phyloP scores from a whole-genome alignment of 2,888 invertebrate species.

The Trichacis sp. region DNA sequence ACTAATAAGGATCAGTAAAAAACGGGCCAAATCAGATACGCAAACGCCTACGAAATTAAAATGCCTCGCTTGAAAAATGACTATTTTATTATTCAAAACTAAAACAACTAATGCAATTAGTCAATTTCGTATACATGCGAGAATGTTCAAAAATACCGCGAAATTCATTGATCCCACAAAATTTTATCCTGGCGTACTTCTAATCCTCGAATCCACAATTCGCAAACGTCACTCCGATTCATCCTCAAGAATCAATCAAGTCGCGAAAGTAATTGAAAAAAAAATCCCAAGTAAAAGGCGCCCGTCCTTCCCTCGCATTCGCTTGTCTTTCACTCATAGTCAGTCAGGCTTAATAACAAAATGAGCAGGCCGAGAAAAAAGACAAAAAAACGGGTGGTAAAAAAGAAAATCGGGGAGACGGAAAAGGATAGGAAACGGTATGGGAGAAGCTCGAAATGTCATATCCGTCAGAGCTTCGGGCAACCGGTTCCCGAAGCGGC shows the following conservation, averaged over 20 bases:
- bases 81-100: too few relatives aligned
- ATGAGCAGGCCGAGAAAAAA: conserved; percentile 34
- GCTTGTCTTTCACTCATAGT: conserved; percentile 36
- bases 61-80: too few relatives aligned
- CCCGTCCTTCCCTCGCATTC: conserved; percentile 16
- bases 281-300: conserved; percentile 20
- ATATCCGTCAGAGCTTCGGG: conserved; percentile 61
- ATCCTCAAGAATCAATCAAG: conserved; percentile 14
- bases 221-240: too few relatives aligned
- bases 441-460: conserved; percentile 63
- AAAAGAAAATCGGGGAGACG: conserved; percentile 18
- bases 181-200: too few relatives aligned
- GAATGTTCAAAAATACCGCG: too few relatives aligned
- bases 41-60: too few relatives aligned
- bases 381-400: conserved; percentile 39
- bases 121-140: too few relatives aligned
- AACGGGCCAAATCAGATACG: too few relatives aligned
- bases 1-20: too few relatives aligned
- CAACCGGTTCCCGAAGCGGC: conserved; percentile 30
- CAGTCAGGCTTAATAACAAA: conserved; percentile 33
- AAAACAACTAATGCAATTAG: too few relatives aligned
- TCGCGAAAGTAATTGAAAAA: conserved; percentile 18
- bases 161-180: too few relatives aligned
- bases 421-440: conserved; percentile 35
- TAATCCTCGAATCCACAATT: too few relatives aligned